Percentiles rank a stretch among this genome's conserved stretches.
These are phyloP conservation scores for Ctenochaetus hawaiiensis DNA, from an alignment of 2,797 vertebrate genomes.

Conservation along the genomic window DNA sequence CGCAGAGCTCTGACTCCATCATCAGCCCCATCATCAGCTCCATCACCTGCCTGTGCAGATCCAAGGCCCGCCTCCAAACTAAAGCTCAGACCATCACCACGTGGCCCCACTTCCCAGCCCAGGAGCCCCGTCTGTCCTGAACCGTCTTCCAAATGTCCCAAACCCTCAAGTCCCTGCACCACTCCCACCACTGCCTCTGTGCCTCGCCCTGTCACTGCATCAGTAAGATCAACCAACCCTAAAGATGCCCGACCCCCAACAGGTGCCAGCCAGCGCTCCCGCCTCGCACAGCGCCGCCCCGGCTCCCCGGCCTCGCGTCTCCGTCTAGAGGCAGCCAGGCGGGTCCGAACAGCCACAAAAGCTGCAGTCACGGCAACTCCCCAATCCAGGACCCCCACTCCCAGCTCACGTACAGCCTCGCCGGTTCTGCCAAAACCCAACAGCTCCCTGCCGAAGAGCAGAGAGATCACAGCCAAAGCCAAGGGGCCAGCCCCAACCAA, in stretches of 20 bases:
- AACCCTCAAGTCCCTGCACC: constrained; percentile 64
- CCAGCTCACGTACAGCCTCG: constrained; percentile 57
- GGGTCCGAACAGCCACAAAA: constrained; percentile 37
- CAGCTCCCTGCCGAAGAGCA: constrained; percentile 42
- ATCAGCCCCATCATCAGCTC: constrained; percentile 9
- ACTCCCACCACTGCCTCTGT: constrained; percentile 52
- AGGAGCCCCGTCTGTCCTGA: constrained; percentile 86
- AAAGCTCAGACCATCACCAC: constrained; percentile 66
- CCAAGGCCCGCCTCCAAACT: constrained; percentile 52
- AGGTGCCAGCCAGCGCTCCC: constrained; percentile 62
- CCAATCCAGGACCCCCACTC: constrained; percentile 49
- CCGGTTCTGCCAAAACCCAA: constrained; percentile 40
- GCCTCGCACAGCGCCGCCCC: constrained; percentile 74
- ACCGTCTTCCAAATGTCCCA: constrained; percentile 80
- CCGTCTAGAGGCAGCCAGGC: constrained; percentile 70
- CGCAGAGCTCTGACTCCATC: constrained; percentile 67
- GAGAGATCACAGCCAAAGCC: constrained; percentile 57
- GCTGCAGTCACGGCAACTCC: not conserved
- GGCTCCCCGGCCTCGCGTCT: constrained; percentile 78
- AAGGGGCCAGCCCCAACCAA: constrained; percentile 52
- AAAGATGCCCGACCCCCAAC: constrained; percentile 66
- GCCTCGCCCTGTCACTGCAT: constrained; percentile 62
- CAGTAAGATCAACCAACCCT: constrained; percentile 28
- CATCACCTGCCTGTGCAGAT: not conserved
- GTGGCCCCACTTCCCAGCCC: constrained; percentile 65